Conservation (phyloP, 2,113 vertebrate species). For the Coturnix japonica region DNA sequence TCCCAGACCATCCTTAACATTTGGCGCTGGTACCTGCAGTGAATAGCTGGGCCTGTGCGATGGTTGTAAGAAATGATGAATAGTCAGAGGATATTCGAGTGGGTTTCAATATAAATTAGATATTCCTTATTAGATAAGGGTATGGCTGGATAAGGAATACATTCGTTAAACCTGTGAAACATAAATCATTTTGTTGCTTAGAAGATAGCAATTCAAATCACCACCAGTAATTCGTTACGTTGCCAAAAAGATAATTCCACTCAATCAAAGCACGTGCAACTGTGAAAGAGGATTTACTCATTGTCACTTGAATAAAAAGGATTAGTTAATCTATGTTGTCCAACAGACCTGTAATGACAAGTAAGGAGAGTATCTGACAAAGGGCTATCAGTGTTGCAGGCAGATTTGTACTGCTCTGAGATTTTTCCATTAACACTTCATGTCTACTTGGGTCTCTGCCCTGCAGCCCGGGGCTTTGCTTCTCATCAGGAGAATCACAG, state of each 20-base stretch:
- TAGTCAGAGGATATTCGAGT: neutral
- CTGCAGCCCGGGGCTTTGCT: fast-evolving
- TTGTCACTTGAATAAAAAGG: neutral
- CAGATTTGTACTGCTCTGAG: neutral
- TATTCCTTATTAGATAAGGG: neutral
- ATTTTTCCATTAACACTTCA: neutral
- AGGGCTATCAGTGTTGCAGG: neutral
- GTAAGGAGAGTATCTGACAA: neutral
- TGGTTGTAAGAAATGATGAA: neutral
- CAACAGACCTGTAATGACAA: neutral
- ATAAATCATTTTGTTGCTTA: neutral
- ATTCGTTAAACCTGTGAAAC: neutral
- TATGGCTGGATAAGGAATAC: neutral
- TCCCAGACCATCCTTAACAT: neutral
- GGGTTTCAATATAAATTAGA: neutral
- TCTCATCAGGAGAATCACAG: neutral
- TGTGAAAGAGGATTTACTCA: slow-evolving; percentile 9
- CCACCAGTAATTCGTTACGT: neutral
- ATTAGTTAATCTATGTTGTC: neutral
- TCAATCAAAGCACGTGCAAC: neutral
- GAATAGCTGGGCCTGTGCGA: neutral
- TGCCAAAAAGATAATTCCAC: neutral
- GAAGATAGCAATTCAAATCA: neutral
- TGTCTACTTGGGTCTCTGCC: fast-evolving
- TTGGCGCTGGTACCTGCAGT: neutral